These are phyloP conservation scores for Philereme transversata DNA, from an alignment of 2,888 invertebrate genomes.

Conservation along the genomic window DNA sequence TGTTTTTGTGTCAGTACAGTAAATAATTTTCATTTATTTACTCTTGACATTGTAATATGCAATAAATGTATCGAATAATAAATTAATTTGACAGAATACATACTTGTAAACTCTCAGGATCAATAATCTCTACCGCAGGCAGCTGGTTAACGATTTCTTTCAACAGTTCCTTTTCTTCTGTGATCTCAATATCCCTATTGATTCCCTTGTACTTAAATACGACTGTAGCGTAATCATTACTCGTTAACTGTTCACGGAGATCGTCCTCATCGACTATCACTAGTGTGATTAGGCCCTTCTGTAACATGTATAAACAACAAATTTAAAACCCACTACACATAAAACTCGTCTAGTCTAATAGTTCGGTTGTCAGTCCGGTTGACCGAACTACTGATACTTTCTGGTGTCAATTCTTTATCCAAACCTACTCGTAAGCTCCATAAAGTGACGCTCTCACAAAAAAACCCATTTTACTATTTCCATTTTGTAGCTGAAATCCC, in stretches of 20 bases:
- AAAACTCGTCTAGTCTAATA: no score
- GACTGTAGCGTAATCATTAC: constrained; percentile 55
- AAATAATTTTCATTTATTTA: no score
- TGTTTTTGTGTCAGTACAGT: no score
- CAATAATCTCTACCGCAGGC: constrained; percentile 59
- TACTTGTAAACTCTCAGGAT: constrained; percentile 65
- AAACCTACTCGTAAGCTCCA: no score
- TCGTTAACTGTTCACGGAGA: constrained; percentile 53
- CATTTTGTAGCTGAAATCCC: no score
- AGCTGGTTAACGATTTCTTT: constrained; percentile 57
- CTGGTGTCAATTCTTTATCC: no score
- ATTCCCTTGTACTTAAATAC: constrained; percentile 60
- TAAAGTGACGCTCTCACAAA: no score
- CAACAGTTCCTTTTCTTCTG: constrained; percentile 62
- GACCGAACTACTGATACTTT: no score
- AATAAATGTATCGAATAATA: no score
- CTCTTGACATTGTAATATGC: no score
- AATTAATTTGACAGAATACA: background rate
- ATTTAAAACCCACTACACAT: background rate
- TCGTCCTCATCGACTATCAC: constrained; percentile 60
- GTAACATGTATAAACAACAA: constrained; percentile 33
- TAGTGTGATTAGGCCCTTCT: constrained; percentile 64
- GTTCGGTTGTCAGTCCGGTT: background rate
- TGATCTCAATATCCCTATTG: constrained; percentile 54
- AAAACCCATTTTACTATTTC: no score